A percentile compares a stretch with the other conserved stretches of the same genome.
These are phyloP conservation scores for Saxicola maurus DNA, from an alignment of 2,797 vertebrate species.

Conservation along the genomic window DNA sequence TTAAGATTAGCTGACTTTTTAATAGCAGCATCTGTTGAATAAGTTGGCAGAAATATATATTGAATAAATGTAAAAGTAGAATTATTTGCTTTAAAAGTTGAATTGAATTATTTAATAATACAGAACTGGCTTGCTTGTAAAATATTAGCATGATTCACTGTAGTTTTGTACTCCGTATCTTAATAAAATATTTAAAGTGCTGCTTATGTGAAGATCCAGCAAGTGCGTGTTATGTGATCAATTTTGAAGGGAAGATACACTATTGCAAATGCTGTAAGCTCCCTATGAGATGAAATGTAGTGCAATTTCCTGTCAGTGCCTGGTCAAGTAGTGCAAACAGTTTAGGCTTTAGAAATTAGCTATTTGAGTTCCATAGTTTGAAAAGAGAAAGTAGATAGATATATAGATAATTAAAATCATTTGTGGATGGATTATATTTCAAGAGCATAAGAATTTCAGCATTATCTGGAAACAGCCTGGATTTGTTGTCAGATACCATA, in stretches of 20 bases:
- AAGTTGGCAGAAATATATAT: background rate
- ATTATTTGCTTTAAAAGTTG: background rate
- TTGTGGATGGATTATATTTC: slow-evolving; percentile 13
- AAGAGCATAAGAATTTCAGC: background rate
- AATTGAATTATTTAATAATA: background rate
- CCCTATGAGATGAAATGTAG: background rate
- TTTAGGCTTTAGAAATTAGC: slow-evolving; percentile 1
- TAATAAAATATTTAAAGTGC: slow-evolving; percentile 30
- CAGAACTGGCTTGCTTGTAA: background rate
- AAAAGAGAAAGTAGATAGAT: background rate
- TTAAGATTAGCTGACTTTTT: background rate
- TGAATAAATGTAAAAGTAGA: background rate
- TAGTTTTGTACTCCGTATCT: background rate
- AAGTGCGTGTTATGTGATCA: background rate
- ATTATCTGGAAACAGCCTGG: background rate
- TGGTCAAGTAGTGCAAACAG: background rate
- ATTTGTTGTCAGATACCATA: slow-evolving; percentile 24
- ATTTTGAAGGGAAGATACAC: background rate
- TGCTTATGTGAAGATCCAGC: background rate
- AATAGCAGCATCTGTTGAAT: background rate
- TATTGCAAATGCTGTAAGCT: background rate
- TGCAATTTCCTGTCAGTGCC: background rate
- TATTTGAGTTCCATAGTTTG: background rate
- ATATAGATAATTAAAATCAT: slow-evolving; percentile 4
- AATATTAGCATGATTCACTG: background rate